Conservation (phyloP, 2,797 vertebrate genomes). For the Diceros bicornis region DNA sequence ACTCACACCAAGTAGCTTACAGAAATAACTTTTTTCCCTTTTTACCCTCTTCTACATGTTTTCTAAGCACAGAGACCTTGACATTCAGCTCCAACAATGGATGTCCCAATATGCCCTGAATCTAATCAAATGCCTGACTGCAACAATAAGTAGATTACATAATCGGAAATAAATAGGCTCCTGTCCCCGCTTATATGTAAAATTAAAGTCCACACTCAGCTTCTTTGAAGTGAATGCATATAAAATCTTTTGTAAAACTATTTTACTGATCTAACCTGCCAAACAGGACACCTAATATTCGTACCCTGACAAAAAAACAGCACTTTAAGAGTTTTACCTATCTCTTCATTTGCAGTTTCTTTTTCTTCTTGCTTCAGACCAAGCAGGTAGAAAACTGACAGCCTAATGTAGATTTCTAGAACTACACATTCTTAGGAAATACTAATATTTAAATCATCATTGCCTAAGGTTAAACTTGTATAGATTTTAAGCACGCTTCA, state of each 20-base stretch:
- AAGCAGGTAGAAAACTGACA: slow-evolving; percentile 1
- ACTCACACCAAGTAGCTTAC: slow-evolving; percentile 37
- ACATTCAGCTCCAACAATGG: slow-evolving; percentile 33
- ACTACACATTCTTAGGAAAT: slow-evolving; percentile 21
- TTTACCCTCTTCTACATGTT: neutral
- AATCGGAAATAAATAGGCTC: slow-evolving; percentile 64
- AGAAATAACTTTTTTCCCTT: slow-evolving; percentile 28
- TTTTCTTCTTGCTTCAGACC: slow-evolving; percentile 2
- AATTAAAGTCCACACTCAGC: slow-evolving; percentile 12
- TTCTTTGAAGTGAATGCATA: slow-evolving; percentile 34
- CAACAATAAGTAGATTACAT: slow-evolving; percentile 71
- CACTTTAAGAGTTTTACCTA: neutral
- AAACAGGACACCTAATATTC: neutral
- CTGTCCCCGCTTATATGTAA: slow-evolving; percentile 27
- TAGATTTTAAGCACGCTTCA: neutral
- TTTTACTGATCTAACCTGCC: slow-evolving; percentile 1
- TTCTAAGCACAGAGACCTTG: neutral
- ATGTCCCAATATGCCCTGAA: slow-evolving; percentile 13
- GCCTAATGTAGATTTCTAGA: neutral
- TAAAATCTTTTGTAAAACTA: slow-evolving; percentile 48
- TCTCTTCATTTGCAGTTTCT: neutral
- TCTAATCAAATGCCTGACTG: slow-evolving; percentile 45
- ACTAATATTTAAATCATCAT: neutral
- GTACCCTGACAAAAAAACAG: neutral
- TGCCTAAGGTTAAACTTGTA: neutral